A percentile compares a stretch with the other conserved stretches of the same genome.
Conservation (phyloP, 2,888 invertebrate species). For the Creontiades dilutus region DNA sequence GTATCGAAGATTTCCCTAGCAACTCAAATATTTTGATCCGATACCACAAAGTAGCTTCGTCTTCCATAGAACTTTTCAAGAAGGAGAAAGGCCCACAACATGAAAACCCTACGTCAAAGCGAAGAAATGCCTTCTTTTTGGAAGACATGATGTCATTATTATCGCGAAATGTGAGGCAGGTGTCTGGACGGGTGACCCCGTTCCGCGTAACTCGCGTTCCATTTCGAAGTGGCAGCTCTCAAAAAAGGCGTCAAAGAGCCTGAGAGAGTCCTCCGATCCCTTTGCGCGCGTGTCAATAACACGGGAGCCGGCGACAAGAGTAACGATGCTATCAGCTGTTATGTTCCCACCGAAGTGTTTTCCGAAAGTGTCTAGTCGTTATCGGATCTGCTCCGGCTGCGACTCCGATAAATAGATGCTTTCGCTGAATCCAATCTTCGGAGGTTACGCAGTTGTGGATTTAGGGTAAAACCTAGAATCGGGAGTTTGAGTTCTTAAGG, state of each 20-base stretch:
- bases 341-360: constrained; percentile 41
- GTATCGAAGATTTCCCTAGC: too few relatives aligned
- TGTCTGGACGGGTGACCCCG: neutral
- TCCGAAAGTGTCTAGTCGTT: neutral
- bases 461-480: too few relatives aligned
- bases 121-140: neutral
- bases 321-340: constrained; percentile 44
- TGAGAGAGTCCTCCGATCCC: neutral
- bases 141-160: neutral
- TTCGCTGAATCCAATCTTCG: neutral
- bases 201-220: neutral
- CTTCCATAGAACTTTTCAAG: too few relatives aligned
- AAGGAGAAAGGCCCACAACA: neutral
- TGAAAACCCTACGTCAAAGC: neutral
- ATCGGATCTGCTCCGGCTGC: constrained; percentile 4
- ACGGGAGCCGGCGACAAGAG: constrained; percentile 1
- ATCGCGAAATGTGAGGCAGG: neutral
- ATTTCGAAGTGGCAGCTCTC: neutral
- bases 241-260: constrained; percentile 5
- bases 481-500: too few relatives aligned
- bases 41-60: too few relatives aligned
- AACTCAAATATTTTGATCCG: too few relatives aligned
- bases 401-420: neutral
- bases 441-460: neutral
- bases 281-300: constrained; percentile 1